Conservation (phyloP, 2,797 vertebrate species). For the Neoniphon sammara region DNA sequence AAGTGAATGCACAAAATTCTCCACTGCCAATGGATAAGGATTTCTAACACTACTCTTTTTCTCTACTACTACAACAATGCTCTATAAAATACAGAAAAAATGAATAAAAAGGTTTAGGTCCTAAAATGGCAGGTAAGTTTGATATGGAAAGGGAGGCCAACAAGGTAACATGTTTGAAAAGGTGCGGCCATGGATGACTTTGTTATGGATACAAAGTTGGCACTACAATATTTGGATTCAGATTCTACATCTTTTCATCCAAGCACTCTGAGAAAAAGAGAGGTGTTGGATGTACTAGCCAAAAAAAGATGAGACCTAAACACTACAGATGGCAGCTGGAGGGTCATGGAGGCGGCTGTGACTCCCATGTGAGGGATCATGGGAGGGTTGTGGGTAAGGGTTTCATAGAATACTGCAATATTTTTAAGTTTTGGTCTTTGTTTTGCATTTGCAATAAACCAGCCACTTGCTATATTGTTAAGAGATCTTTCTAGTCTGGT, state of each 20-base stretch:
- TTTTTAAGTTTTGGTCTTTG: constrained; percentile 70
- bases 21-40: constrained; percentile 18
- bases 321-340: constrained; percentile 31
- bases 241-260: constrained; percentile 18
- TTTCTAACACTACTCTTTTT: constrained; percentile 70
- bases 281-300: constrained; percentile 50
- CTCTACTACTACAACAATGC: constrained; percentile 40
- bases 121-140: not conserved
- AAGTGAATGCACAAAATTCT: constrained; percentile 5
- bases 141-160: not conserved
- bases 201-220: constrained; percentile 7
- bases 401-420: constrained; percentile 69
- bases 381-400: constrained; percentile 58
- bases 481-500: constrained; percentile 8
- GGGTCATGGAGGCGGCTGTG: constrained; percentile 73
- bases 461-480: constrained; percentile 1
- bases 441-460: constrained; percentile 36
- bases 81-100: constrained; percentile 12
- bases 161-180: not conserved
- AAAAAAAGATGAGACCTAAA: constrained; percentile 36
- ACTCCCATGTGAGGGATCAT: constrained; percentile 68
- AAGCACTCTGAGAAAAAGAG: constrained; percentile 63
- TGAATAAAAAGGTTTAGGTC: not conserved
- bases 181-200: not conserved
- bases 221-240: constrained; percentile 6